phyloP scores from a whole-genome alignment of 2,797 vertebrate genomes.

The Dicrostonyx torquatus region DNA sequence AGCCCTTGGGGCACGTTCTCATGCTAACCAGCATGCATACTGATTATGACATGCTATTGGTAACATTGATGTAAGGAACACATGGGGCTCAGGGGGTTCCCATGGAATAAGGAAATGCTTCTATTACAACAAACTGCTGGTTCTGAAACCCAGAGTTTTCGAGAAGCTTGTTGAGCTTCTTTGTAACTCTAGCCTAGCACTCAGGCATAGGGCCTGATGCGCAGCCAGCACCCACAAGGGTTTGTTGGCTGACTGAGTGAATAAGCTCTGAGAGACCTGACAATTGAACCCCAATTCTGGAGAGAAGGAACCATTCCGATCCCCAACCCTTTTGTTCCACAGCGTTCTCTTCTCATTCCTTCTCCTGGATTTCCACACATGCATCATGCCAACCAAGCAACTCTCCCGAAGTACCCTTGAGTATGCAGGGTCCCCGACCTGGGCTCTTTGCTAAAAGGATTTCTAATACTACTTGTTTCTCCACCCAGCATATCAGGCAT shows the following conservation, averaged over 20 bases:
- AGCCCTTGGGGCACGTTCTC: not conserved
- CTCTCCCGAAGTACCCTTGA: not conserved
- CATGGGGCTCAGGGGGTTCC: not conserved
- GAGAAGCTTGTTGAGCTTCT: too few relatives aligned
- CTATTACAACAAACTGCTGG: not conserved
- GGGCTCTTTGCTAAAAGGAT: not conserved
- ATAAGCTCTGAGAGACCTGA: too few relatives aligned
- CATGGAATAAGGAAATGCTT: not conserved
- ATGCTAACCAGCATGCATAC: not conserved
- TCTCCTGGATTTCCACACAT: not conserved
- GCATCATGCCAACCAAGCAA: not conserved
- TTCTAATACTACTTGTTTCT: not conserved
- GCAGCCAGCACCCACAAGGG: not conserved
- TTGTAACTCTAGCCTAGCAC: not conserved
- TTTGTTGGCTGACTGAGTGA: not conserved
- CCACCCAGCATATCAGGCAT: conserved; percentile 65
- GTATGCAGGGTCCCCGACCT: not conserved
- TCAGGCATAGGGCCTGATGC: not conserved
- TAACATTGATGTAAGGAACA: not conserved
- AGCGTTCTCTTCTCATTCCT: not conserved
- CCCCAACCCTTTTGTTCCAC: not conserved
- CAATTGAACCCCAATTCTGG: not conserved
- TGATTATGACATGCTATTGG: not conserved
- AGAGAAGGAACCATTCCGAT: not conserved
- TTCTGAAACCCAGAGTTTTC: not conserved